phyloP scores from a whole-genome alignment of 1,140 invertebrate genomes.

The Leucophenga varia region DNA sequence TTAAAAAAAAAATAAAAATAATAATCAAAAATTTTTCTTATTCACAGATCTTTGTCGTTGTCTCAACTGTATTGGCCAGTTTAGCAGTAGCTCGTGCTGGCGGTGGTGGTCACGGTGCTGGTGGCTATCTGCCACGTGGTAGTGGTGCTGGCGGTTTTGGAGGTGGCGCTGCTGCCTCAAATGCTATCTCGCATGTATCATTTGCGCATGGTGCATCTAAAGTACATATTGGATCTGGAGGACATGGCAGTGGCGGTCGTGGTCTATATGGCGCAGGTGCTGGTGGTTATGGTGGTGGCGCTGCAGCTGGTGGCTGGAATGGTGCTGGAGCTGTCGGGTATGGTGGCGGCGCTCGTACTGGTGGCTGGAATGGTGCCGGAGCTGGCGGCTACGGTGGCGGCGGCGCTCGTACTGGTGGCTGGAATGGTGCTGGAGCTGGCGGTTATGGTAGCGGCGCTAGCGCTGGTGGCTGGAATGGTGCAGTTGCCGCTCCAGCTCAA shows the following conservation, averaged over 20 bases:
- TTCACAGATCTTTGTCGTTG: no score
- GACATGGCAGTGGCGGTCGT: no score
- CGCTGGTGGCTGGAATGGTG: constrained; percentile 22
- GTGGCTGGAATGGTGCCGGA: constrained; percentile 21
- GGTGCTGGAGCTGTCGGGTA: constrained; percentile 9
- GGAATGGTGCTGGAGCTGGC: constrained; percentile 12
- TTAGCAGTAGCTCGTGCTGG: constrained; percentile 38
- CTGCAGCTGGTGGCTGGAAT: constrained; percentile 12
- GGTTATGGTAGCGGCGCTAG: constrained; percentile 19
- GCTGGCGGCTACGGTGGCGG: constrained; percentile 16
- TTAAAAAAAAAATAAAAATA: no score
- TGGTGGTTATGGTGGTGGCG: constrained; percentile 16
- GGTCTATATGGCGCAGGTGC: constrained; percentile 1
- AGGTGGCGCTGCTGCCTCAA: constrained; percentile 31
- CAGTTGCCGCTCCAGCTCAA: constrained; percentile 25
- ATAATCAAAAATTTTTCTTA: no score
- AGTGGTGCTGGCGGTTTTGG: constrained; percentile 18
- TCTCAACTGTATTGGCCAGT: constrained; percentile 34
- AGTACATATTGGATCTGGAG: constrained; percentile 31
- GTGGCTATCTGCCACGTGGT: no score
- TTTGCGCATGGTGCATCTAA: constrained; percentile 36
- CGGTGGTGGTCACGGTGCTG: constrained; percentile 25
- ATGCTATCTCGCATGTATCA: constrained; percentile 33
- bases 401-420: constrained; percentile 10
- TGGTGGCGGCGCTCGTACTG: constrained; percentile 23